Percentiles rank a stretch among this genome's conserved stretches.
These are phyloP conservation scores for Corynorhinus townsendii DNA, from an alignment of 2,113 vertebrate species.

Conservation along the genomic window DNA sequence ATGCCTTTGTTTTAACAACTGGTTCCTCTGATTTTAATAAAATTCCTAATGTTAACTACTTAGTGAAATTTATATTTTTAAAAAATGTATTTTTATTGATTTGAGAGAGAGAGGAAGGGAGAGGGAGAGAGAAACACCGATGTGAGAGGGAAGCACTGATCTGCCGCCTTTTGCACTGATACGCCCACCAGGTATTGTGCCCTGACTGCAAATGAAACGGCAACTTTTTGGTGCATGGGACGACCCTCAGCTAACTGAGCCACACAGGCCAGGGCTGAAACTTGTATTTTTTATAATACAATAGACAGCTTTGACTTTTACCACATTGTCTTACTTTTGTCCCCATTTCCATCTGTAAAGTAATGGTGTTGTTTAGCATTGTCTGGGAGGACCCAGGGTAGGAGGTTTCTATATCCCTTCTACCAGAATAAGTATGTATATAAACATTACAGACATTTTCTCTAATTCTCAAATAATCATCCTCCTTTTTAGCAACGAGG, in stretches of 20 bases:
- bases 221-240: too few relatives aligned
- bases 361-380: not conserved
- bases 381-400: not conserved
- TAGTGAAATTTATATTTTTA: not conserved
- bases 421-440: not conserved
- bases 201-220: too few relatives aligned
- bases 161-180: too few relatives aligned
- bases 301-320: not conserved
- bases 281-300: not conserved
- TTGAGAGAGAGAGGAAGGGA: too few relatives aligned
- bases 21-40: slow-evolving; percentile 8
- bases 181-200: too few relatives aligned
- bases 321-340: not conserved
- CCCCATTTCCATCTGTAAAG: not conserved
- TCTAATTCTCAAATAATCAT: not conserved
- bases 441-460: not conserved
- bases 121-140: too few relatives aligned
- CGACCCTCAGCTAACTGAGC: too few relatives aligned
- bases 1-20: not conserved
- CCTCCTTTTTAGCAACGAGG: not conserved
- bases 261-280: too few relatives aligned
- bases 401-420: not conserved
- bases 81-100: too few relatives aligned
- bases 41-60: not conserved
- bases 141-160: too few relatives aligned